These are phyloP conservation scores for Pissodes strobi DNA, from an alignment of 1,140 invertebrate species.

Conservation along the genomic window DNA sequence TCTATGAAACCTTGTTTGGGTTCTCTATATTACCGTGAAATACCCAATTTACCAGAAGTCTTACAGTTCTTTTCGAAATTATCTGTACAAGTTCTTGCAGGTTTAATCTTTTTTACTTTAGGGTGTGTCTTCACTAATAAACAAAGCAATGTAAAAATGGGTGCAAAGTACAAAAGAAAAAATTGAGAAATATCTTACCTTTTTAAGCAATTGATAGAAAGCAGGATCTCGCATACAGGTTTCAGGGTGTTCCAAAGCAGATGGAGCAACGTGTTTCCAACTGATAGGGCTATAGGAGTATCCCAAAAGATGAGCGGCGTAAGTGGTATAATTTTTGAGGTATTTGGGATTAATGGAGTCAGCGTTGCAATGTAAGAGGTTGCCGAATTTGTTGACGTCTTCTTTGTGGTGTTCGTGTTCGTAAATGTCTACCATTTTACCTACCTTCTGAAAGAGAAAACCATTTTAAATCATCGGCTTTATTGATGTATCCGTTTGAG, in stretches of 20 bases:
- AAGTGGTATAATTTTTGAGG: conserved; percentile 63
- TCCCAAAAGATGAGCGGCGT: conserved; percentile 53
- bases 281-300: conserved; percentile 55
- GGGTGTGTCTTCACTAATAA: too few species aligned
- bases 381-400: conserved; percentile 58
- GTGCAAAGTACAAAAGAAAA: too few species aligned
- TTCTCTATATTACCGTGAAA: too few species aligned
- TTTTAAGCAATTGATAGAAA: conserved; percentile 66
- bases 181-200: too few species aligned
- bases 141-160: too few species aligned
- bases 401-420: conserved; percentile 35
- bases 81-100: too few species aligned
- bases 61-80: too few species aligned
- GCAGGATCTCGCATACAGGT: conserved; percentile 70
- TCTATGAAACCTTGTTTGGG: too few species aligned
- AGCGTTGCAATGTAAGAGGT: conserved; percentile 59
- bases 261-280: conserved; percentile 43
- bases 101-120: too few species aligned
- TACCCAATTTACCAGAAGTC: too few species aligned
- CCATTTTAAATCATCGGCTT: too few species aligned
- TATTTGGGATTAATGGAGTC: conserved; percentile 60
- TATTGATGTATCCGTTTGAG: too few species aligned
- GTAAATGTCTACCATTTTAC: conserved; percentile 51
- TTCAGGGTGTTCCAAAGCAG: conserved; percentile 58
- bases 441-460: conserved; percentile 39